phyloP scores from a whole-genome alignment of 2,113 vertebrate species.

The Heterochromis multidens region DNA sequence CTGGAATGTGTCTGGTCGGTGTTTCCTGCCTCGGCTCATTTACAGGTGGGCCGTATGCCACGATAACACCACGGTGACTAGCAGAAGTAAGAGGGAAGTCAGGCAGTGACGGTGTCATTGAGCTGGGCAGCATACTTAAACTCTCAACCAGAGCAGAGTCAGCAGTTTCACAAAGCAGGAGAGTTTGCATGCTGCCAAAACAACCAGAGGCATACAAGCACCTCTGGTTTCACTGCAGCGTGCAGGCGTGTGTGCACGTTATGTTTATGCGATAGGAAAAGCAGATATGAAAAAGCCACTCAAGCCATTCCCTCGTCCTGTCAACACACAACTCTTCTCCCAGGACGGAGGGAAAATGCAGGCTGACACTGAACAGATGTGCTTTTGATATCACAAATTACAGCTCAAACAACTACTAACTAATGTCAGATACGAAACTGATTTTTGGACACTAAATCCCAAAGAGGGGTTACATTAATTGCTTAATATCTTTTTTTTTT shows the following conservation, averaged over 20 bases:
- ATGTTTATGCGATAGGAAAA: not conserved
- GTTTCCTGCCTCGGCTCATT: not conserved
- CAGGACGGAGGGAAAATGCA: not conserved
- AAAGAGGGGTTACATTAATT: not conserved
- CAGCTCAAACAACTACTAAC: constrained; percentile 1
- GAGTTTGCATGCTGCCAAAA: not conserved
- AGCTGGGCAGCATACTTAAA: not conserved
- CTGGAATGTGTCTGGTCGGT: not conserved
- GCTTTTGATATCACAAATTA: not conserved
- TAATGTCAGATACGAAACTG: not conserved
- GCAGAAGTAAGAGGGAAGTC: not conserved
- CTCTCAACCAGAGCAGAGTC: not conserved
- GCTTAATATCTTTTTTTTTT: not conserved
- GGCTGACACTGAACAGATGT: not conserved
- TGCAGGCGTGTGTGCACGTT: not conserved
- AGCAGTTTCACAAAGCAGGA: not conserved
- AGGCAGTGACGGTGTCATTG: not conserved
- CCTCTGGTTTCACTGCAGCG: not conserved
- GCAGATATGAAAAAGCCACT: constrained; percentile 7
- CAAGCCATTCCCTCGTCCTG: not conserved
- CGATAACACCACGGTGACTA: not conserved
- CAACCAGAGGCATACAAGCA: not conserved
- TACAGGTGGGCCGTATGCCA: not conserved
- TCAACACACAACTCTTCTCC: not conserved
- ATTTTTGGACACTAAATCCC: not conserved